Conservation (phyloP, 2,113 vertebrate species). For the Salminus brasiliensis region DNA sequence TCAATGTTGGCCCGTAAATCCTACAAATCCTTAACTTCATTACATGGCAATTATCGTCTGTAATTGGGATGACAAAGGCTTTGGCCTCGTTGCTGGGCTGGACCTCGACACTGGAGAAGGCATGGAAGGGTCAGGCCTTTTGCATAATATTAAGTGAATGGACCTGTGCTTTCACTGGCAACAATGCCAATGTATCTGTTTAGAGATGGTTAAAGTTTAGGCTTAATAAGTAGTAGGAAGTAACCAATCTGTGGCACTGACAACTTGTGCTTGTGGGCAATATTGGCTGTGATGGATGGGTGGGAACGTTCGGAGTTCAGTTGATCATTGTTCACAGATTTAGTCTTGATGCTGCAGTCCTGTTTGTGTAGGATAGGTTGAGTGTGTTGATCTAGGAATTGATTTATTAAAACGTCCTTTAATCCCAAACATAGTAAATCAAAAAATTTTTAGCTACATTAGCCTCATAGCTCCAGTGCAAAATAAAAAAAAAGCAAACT, state of each 20-base stretch:
- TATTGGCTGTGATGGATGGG: slow-evolving; percentile 58
- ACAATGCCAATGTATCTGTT: slow-evolving; percentile 69
- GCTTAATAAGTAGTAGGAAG: slow-evolving; percentile 69
- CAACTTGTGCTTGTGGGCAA: slow-evolving; percentile 25
- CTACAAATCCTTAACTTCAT: slow-evolving; percentile 92
- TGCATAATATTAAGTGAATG: slow-evolving; percentile 72
- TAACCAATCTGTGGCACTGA: slow-evolving; percentile 72
- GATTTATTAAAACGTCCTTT: no score
- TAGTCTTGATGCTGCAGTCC: neutral
- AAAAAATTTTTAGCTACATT: no score
- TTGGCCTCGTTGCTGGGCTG: slow-evolving; percentile 72
- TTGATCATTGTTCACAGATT: slow-evolving; percentile 4
- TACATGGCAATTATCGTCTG: slow-evolving; percentile 85
- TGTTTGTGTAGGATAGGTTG: neutral
- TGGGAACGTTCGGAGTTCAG: slow-evolving; percentile 11
- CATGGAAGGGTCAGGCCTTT: slow-evolving; percentile 82
- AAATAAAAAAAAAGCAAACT: no score
- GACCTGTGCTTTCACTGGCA: slow-evolving; percentile 65
- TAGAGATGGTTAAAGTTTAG: slow-evolving; percentile 49
- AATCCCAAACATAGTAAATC: neutral
- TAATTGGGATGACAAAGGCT: slow-evolving; percentile 82
- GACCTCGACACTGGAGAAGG: slow-evolving; percentile 77
- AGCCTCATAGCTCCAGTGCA: no score
- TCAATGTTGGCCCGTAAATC: slow-evolving; percentile 86
- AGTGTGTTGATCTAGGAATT: neutral